Conservation (phyloP, 2,888 invertebrate species). For the Parnassius glacialis region DNA sequence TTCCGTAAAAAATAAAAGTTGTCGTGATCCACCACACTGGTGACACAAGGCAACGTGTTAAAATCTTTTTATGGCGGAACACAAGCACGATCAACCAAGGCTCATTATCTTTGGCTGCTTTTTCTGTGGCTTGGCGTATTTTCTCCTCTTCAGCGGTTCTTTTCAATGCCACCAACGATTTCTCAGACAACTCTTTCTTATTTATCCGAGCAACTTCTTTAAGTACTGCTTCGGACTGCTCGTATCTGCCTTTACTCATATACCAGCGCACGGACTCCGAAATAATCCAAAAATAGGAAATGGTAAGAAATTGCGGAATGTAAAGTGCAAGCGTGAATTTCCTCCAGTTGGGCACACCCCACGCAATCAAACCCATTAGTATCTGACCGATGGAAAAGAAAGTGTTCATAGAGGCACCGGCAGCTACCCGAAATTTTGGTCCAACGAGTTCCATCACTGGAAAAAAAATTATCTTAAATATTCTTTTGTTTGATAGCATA, state of each 20-base stretch:
- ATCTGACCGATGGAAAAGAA: constrained; percentile 87
- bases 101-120: constrained; percentile 24
- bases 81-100: constrained; percentile 46
- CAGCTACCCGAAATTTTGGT: constrained; percentile 84
- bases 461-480: constrained; percentile 20
- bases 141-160: constrained; percentile 35
- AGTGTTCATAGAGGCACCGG: constrained; percentile 84
- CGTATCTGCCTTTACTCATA: constrained; percentile 83
- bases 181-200: constrained; percentile 54
- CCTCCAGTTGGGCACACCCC: constrained; percentile 85
- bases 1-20: constrained; percentile 84
- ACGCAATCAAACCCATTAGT: constrained; percentile 83
- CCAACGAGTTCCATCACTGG: constrained; percentile 88
- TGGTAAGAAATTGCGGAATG: constrained; percentile 83
- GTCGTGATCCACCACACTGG: constrained; percentile 84
- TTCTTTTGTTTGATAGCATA: too few relatives aligned
- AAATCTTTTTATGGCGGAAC: constrained; percentile 61
- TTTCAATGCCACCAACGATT: constrained; percentile 45
- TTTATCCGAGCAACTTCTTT: constrained; percentile 83
- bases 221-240: constrained; percentile 83
- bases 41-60: constrained; percentile 64
- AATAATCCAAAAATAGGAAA: constrained; percentile 84
- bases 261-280: constrained; percentile 89
- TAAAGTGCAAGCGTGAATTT: constrained; percentile 83
- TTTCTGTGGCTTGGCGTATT: constrained; percentile 19